A percentile compares a stretch with the other conserved stretches of the same genome.
Conservation (phyloP, 2,888 invertebrate species). For the Epinotia bilunana region DNA sequence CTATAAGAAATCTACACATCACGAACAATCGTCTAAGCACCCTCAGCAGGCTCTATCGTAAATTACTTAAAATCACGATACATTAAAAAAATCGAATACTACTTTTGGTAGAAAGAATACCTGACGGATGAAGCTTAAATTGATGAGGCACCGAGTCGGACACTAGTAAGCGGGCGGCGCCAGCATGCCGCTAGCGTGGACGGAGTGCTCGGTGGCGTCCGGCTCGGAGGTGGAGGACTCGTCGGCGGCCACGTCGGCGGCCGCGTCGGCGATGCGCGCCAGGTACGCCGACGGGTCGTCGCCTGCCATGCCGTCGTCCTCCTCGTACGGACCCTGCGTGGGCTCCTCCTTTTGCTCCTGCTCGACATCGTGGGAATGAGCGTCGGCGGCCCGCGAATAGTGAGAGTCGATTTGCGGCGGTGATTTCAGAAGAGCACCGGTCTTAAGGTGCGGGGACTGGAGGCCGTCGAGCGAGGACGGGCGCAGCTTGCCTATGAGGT, state of each 20-base stretch:
- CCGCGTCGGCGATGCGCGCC: conserved; percentile 69
- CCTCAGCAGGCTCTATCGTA: conserved; percentile 62
- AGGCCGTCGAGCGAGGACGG: conserved; percentile 80
- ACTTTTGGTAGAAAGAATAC: conserved; percentile 80
- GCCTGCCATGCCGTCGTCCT: conserved; percentile 81
- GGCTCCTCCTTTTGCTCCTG: conserved; percentile 76
- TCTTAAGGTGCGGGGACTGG: conserved; percentile 79
- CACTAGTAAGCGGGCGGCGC: conserved; percentile 81
- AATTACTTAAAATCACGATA: conserved; percentile 59
- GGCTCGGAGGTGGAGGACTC: conserved; percentile 85
- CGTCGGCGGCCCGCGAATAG: conserved; percentile 82
- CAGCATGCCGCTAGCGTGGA: conserved; percentile 84
- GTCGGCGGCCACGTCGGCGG: conserved; percentile 76
- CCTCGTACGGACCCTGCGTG: conserved; percentile 87
- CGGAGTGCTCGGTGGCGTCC: conserved; percentile 83
- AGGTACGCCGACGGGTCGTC: conserved; percentile 83
- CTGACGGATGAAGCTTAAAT: conserved; percentile 57
- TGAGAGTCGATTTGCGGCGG: conserved; percentile 85
- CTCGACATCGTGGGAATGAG: conserved; percentile 72
- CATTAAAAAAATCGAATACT: conserved; percentile 73
- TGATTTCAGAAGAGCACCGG: conserved; percentile 77
- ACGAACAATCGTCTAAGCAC: too few relatives aligned
- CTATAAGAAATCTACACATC: conserved; percentile 64
- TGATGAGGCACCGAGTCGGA: conserved; percentile 61
- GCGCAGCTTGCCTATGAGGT: conserved; percentile 83